Evolutionary conservation across 2,113 vertebrate genomes (phyloP), one percentile per base, ranked within the genome.

Genomic region (Corvus cornix): DNA sequence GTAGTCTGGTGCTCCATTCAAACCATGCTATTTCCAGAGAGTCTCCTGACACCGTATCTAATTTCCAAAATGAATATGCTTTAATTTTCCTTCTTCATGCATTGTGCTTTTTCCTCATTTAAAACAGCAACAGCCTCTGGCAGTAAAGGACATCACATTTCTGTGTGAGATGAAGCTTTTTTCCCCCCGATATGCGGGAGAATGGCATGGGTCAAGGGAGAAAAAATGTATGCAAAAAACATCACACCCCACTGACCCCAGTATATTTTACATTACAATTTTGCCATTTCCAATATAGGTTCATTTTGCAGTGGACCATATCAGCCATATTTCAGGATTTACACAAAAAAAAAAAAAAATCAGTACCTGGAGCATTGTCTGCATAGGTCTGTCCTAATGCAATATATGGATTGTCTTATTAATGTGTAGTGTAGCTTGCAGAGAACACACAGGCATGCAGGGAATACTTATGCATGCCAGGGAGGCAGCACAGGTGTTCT

Each of bases 21-120:
- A 98, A 97, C 95, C 63, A 93, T 95, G 97, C 97, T 98, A 97
- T 98, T 98, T 98, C 96, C 97, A 95, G 97, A 97, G 89, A 97
- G 97, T 98, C 98, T 98, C 98, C 97, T 98, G 98, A 98, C 98
- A 98, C 98, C 96, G 69, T 98, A 98, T 98, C 98, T 98, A 98
- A 98, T 98, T 98, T 98, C 97, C 97, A 98, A 98, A 98, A 98
- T 98, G 98, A 98, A 98, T 98, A 98, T 98, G 98, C 98, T 98
- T 98, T 98, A 98, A 98, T 98, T 98, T 98, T 98, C 98, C 97
- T 97, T 98, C 98, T 98, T 98, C 98, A 98, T 98, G 98, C 98
- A 98, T 98, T 98, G 98, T 98, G 98, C 98, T 97, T 98, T 98
- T 98, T 98, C 98, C 98, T 98, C 98, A 98, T 98, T 98, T 98